Evolutionary conservation across 1,140 invertebrate genomes (phyloP).

Genomic region (Zaprionus nigranus): DNA sequence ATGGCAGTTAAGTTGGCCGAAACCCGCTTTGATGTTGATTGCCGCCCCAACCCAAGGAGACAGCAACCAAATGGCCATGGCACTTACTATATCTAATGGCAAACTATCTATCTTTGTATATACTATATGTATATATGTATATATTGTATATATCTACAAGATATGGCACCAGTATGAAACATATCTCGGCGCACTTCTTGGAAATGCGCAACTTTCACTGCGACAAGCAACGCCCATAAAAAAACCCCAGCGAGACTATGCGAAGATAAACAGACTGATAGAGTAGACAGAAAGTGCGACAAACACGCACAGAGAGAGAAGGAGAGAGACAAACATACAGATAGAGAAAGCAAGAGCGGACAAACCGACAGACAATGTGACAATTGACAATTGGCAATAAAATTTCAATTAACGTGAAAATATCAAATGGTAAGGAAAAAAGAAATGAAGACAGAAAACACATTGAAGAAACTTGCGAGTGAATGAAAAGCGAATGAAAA

Average conservation of each 20-base stretch:
- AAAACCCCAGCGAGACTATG: constrained; percentile 22
- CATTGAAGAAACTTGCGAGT: constrained; percentile 12
- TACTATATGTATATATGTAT: background rate
- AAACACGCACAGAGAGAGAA: constrained; percentile 1
- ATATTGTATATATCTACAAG: constrained; percentile 19
- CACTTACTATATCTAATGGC: constrained; percentile 59
- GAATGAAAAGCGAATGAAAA: constrained; percentile 43
- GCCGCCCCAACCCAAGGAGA: constrained; percentile 8
- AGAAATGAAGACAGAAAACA: constrained; percentile 34
- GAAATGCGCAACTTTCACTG: constrained; percentile 73
- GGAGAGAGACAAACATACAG: too few relatives aligned
- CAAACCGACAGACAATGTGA: constrained; percentile 25
- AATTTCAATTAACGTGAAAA: constrained; percentile 71
- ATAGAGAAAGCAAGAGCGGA: background rate
- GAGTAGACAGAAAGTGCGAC: constrained; percentile 15
- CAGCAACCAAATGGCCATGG: constrained; percentile 47
- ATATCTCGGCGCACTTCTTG: constrained; percentile 52
- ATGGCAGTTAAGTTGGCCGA: constrained; percentile 39
- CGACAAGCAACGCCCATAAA: constrained; percentile 68
- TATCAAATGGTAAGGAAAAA: constrained; percentile 40
- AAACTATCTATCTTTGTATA: constrained; percentile 18
- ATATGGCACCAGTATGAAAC: constrained; percentile 37
- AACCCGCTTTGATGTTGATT: constrained; percentile 64
- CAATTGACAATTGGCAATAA: constrained; percentile 76
- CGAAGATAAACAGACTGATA: constrained; percentile 5